phyloP scores from a whole-genome alignment of 2,113 vertebrate species.

The Hiodon alosoides region DNA sequence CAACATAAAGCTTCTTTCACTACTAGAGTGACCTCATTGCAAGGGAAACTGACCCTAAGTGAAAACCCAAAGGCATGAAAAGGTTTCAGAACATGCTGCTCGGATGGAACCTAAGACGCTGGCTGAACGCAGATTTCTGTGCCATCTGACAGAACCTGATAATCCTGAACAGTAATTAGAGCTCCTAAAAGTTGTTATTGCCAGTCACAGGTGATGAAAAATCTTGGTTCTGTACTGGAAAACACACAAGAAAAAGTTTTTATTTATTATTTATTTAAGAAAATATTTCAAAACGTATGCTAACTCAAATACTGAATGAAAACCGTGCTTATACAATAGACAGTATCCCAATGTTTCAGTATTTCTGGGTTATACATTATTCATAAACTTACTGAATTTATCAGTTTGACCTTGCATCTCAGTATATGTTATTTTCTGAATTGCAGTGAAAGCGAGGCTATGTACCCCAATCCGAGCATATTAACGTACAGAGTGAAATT shows the following conservation, averaged over 20 bases:
- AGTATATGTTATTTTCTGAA: background rate
- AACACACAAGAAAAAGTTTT: background rate
- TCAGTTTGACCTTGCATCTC: background rate
- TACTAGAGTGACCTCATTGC: background rate
- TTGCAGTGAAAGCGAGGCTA: background rate
- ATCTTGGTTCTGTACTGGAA: background rate
- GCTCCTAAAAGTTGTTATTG: too few relatives aligned
- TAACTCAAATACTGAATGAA: conserved; percentile 4
- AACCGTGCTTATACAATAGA: background rate
- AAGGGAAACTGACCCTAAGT: background rate
- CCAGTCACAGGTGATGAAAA: too few relatives aligned
- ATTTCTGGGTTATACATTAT: conserved; percentile 16
- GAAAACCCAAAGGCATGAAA: background rate
- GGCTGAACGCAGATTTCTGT: background rate
- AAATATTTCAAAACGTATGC: conserved; percentile 7
- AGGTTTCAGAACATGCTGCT: background rate
- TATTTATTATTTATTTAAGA: background rate
- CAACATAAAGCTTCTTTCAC: background rate
- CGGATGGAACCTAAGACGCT: background rate
- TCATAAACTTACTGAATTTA: conserved; percentile 13
- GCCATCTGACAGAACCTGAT: background rate
- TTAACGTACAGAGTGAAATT: too few relatives aligned
- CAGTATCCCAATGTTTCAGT: background rate
- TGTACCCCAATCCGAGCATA: too few relatives aligned
- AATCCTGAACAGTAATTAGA: background rate